Base-by-base conservation (phyloP, 2,797 vertebrate species). In the Lacerta bilineata region DNA sequence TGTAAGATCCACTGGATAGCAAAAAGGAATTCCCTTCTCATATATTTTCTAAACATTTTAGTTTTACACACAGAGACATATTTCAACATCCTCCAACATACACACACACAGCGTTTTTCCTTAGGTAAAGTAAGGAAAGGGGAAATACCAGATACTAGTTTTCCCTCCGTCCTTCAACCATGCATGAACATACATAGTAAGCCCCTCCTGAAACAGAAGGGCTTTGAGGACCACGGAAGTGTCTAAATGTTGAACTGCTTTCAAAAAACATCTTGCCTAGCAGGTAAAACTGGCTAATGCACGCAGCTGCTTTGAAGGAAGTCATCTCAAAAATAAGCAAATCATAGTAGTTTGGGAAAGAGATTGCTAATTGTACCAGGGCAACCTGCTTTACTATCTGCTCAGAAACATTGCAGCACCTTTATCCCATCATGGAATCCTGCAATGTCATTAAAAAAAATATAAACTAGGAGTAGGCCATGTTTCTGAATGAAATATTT, bases 191-290 rank as follows among this genome's bases (percentile, higher is more conserved):
- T 74, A 92, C 76, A 89, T 27, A 7, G 46, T 80, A 71, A 55
- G 36, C 1, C 50, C 0, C 68, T 20, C 4, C n/a, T 80, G 85
- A 94, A 95, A 80, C 4, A 90, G 68, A 75, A 91, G 83, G 0
- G 0, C n/a, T 92, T 80, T 89, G 85, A 89, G 83, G 2, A 64
- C 91, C 68, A 83, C 46, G 72, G 87, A 71, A 77, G 88, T 80
- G n/a, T 89, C 84, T 0, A 0, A 66, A 88, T 90, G 87, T 93
- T 78, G 79, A 91, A 90, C 91, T 91, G 87, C 87, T 93, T 84
- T 93, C 86, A 90, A 91, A 95, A 91, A 92, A 94, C 90, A 91
- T 69, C 90, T 91, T 86, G 93, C 66, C 79, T 76, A 94, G 93
- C 92, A 88, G 50, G 91, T 91, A 87, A 27, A 92, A 91, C 86